phyloP scores from a whole-genome alignment of 2,888 invertebrate species.

The Reticulitermes lucifugus region DNA sequence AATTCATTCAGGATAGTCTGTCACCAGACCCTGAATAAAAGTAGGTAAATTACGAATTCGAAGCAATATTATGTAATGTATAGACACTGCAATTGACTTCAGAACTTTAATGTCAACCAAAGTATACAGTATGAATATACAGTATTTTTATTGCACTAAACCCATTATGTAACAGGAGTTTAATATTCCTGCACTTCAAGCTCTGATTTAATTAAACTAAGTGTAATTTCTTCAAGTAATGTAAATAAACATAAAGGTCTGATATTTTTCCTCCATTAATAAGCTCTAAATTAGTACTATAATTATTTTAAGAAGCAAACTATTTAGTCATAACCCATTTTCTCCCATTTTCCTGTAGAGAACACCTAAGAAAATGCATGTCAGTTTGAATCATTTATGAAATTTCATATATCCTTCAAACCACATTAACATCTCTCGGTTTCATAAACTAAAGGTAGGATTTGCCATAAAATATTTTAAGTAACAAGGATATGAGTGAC shows the following conservation, averaged over 20 bases:
- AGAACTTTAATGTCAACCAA: too few species aligned
- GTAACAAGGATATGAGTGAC: neutral
- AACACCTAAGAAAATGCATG: neutral
- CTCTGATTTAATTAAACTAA: neutral
- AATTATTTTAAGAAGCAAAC: neutral
- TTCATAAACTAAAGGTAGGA: too few species aligned
- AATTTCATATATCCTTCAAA: neutral
- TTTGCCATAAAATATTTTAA: neutral
- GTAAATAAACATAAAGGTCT: neutral
- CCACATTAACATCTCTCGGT: neutral
- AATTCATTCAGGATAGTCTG: too few species aligned
- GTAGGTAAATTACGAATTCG: too few species aligned
- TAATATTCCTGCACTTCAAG: too few species aligned
- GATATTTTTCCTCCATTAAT: neutral
- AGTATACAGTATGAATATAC: too few species aligned
- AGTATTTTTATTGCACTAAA: too few species aligned
- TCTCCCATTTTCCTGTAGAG: neutral
- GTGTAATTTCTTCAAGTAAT: neutral
- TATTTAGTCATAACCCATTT: neutral
- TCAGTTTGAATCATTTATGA: neutral
- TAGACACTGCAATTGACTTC: too few species aligned
- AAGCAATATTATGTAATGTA: too few species aligned
- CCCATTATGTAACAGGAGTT: too few species aligned
- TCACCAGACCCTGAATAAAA: too few species aligned
- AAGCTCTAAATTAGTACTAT: neutral